These are phyloP conservation scores for Dryococelus australis DNA, from an alignment of 2,888 invertebrate genomes.

Conservation along the genomic window DNA sequence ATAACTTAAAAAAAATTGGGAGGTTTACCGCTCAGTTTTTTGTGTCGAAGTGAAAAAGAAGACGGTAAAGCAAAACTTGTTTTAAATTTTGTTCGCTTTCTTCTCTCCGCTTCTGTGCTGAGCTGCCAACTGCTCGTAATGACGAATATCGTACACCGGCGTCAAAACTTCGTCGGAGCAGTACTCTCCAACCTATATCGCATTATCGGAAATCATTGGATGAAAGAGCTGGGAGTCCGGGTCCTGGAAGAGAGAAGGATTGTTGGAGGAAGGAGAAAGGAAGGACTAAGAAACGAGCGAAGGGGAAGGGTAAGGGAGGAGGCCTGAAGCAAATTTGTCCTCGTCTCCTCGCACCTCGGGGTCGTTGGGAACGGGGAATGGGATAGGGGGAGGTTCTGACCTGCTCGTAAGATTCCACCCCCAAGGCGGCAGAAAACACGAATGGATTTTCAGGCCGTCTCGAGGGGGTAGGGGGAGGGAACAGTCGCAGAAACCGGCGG, in stretches of 20 bases:
- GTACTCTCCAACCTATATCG: neutral
- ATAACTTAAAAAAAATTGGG: too few relatives aligned
- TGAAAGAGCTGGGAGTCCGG: neutral
- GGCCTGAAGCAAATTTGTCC: neutral
- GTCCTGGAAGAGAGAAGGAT: neutral
- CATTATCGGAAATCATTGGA: neutral
- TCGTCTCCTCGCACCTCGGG: neutral
- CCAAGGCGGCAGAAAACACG: neutral
- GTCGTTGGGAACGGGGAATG: neutral
- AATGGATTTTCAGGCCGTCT: neutral
- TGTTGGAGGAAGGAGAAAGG: neutral
- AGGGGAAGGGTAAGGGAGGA: neutral
- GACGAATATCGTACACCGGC: neutral
- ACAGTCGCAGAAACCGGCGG: neutral
- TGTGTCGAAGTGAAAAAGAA: too few relatives aligned
- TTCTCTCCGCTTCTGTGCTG: too few relatives aligned
- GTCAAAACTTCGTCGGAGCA: conserved; percentile 7
- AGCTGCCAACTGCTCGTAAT: too few relatives aligned
- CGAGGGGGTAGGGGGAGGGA: neutral
- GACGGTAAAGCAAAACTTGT: too few relatives aligned
- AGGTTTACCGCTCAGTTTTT: too few relatives aligned
- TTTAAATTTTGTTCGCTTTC: too few relatives aligned
- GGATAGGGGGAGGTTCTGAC: neutral
- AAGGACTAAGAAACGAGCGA: neutral
- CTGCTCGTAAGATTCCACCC: neutral